Evolutionary conservation across 2,888 invertebrate genomes (phyloP).

Genomic region (Brachynemurus nebulosus): DNA sequence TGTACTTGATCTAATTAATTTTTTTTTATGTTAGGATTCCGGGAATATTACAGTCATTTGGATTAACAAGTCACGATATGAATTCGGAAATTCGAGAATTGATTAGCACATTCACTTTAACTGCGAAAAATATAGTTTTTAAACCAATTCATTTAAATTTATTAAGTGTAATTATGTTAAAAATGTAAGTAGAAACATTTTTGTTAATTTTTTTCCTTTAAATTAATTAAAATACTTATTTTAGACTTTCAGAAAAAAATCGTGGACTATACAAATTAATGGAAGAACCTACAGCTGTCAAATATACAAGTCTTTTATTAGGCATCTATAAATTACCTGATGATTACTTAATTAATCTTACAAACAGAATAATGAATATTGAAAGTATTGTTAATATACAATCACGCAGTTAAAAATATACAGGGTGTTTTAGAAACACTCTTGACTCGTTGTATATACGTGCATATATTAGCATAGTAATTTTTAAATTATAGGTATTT

Average conservation of each 20-base stretch:
- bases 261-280: slow-evolving; percentile 20
- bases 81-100: slow-evolving; percentile 29
- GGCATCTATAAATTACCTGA: slow-evolving; percentile 4
- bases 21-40: slow-evolving; percentile 30
- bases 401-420: no score
- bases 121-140: slow-evolving; percentile 56
- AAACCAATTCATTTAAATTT: slow-evolving; percentile 58
- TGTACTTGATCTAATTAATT: slow-evolving; percentile 8
- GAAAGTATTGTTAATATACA: not conserved
- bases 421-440: no score
- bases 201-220: not conserved
- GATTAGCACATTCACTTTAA: slow-evolving; percentile 50
- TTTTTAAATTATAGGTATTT: no score
- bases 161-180: slow-evolving; percentile 52
- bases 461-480: no score
- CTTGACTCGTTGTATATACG: no score
- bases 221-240: slow-evolving; percentile 7
- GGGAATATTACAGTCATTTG: slow-evolving; percentile 39
- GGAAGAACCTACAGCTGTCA: slow-evolving; percentile 18
- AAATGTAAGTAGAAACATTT: slow-evolving; percentile 38
- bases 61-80: slow-evolving; percentile 31
- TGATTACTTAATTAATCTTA: slow-evolving; percentile 5
- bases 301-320: slow-evolving; percentile 19
- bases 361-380: slow-evolving; percentile 1
- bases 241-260: slow-evolving; percentile 25